Percentiles rank a stretch among this genome's conserved stretches.
Evolutionary conservation across 2,888 invertebrate species (phyloP).

Genomic region (Mesorhabditis spiculigera): DNA sequence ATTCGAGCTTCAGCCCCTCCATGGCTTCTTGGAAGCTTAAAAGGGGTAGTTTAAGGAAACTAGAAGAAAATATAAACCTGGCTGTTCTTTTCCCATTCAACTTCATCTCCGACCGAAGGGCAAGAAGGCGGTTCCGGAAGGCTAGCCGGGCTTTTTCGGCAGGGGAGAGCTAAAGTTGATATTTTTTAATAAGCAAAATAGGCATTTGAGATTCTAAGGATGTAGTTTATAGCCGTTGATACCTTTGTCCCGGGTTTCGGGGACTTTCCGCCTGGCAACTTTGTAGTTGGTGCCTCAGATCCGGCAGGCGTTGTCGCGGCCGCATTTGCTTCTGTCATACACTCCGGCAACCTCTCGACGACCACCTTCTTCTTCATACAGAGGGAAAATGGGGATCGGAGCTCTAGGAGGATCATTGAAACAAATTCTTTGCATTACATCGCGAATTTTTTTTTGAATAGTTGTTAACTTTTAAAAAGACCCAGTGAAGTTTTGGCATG

Average conservation of each 20-base stretch:
- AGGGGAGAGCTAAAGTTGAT: neutral
- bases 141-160: neutral
- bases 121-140: neutral
- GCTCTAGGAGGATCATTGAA: neutral
- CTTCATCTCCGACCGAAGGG: neutral
- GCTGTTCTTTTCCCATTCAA: neutral
- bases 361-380: neutral
- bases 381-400: neutral
- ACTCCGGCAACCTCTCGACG: neutral
- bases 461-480: too few relatives aligned
- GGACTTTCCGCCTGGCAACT: neutral
- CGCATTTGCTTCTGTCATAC: neutral
- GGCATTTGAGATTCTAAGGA: neutral
- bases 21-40: constrained; percentile 3
- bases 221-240: too few relatives aligned
- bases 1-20: neutral
- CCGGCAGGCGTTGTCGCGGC: neutral
- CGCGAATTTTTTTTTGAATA: too few relatives aligned
- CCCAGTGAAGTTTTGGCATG: too few relatives aligned
- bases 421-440: too few relatives aligned
- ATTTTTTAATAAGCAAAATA: neutral
- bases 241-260: too few relatives aligned
- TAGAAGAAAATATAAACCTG: neutral
- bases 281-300: neutral
- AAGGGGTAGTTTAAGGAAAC: neutral